Percentiles rank a stretch among this genome's conserved stretches.
Conservation (phyloP, 2,113 vertebrate genomes). For the Australoheros scitulus region DNA sequence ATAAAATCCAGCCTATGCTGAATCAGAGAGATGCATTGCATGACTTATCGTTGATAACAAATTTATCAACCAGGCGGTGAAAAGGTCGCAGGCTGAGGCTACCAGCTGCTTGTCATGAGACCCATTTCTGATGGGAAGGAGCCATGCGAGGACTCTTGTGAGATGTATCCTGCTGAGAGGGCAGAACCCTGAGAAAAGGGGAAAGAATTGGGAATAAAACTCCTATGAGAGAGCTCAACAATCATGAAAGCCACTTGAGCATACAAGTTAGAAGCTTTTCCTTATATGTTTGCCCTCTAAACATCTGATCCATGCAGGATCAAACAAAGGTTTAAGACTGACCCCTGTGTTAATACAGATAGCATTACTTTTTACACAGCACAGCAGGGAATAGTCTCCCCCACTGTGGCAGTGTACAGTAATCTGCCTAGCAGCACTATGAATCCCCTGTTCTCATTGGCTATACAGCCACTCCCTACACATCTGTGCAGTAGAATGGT, state of each 20-base stretch:
- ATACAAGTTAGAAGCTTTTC: background rate
- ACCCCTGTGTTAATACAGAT: slow-evolving; percentile 1
- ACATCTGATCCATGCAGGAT: background rate
- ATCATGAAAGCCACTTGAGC: background rate
- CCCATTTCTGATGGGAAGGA: slow-evolving; percentile 41
- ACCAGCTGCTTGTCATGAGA: slow-evolving; percentile 75
- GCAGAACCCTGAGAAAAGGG: slow-evolving; percentile 1
- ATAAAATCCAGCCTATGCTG: background rate
- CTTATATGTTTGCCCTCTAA: background rate
- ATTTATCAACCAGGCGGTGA: background rate
- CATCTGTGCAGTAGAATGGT: slow-evolving; percentile 47
- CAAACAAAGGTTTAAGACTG: slow-evolving; percentile 17
- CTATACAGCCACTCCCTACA: slow-evolving; percentile 59
- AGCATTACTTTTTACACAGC: slow-evolving; percentile 3
- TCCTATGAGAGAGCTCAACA: background rate
- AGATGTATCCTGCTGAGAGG: slow-evolving; percentile 45
- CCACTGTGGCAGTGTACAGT: background rate
- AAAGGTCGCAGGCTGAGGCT: slow-evolving; percentile 23
- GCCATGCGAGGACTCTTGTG: slow-evolving; percentile 71
- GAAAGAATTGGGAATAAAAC: background rate
- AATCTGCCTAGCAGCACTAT: slow-evolving; percentile 74
- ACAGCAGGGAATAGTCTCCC: slow-evolving; percentile 4
- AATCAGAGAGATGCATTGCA: background rate
- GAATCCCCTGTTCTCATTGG: slow-evolving; percentile 54
- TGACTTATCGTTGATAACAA: background rate